Conservation (phyloP, 2,797 vertebrate genomes). For the Acipenser transmontanus region DNA sequence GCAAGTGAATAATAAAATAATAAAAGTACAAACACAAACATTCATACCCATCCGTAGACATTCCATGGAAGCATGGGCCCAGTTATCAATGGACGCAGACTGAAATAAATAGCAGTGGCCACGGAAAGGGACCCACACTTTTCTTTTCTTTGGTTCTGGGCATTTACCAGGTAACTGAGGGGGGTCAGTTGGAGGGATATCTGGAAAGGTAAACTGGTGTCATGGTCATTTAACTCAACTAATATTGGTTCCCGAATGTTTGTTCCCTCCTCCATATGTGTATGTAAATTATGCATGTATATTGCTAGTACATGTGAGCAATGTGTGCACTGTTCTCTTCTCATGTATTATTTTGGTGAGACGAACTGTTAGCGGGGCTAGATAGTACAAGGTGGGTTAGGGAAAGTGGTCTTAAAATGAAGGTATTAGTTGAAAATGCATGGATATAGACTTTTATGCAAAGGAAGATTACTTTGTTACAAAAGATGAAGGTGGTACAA, state of each 20-base stretch:
- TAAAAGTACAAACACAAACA: background rate
- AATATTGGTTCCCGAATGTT: background rate
- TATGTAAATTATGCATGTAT: background rate
- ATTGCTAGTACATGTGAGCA: too few relatives aligned
- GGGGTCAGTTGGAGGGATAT: constrained; percentile 69
- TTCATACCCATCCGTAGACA: constrained; percentile 75
- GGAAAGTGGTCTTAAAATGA: too few relatives aligned
- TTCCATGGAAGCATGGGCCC: constrained; percentile 80
- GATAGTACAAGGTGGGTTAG: too few relatives aligned
- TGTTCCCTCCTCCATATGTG: background rate
- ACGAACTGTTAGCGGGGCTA: too few relatives aligned
- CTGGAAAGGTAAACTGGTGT: constrained; percentile 42
- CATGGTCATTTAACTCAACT: too few relatives aligned
- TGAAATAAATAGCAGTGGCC: constrained; percentile 80
- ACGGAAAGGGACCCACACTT: constrained; percentile 81
- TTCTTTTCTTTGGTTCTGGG: constrained; percentile 63
- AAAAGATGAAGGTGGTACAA: too few relatives aligned
- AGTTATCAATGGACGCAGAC: constrained; percentile 55
- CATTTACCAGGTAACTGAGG: constrained; percentile 83
- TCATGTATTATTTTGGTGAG: too few relatives aligned
- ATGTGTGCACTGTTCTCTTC: too few relatives aligned
- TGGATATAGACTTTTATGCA: too few relatives aligned
- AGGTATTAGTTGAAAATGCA: too few relatives aligned
- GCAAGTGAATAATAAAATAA: background rate
- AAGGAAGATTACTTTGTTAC: too few relatives aligned